A percentile compares a stretch with the other conserved stretches of the same genome.
phyloP scores from a whole-genome alignment of 2,797 vertebrate genomes.

The Alauda arvensis region DNA sequence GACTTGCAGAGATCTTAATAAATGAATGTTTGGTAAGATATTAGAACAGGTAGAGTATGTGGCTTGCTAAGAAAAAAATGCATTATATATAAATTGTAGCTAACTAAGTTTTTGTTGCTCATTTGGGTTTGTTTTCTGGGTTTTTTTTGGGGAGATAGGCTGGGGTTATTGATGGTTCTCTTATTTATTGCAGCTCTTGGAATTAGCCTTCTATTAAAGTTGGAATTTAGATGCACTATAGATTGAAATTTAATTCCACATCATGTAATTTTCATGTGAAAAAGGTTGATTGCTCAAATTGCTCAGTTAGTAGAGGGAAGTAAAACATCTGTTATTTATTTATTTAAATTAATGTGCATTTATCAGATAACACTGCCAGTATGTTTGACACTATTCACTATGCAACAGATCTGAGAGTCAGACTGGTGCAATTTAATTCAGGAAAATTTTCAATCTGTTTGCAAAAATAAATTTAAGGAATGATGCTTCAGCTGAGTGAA shows the following conservation, averaged over 20 bases:
- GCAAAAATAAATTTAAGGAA: background rate
- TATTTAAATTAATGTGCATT: conserved; percentile 36
- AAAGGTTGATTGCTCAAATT: conserved; percentile 28
- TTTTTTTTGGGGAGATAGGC: rapidly evolving
- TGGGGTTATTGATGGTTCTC: background rate
- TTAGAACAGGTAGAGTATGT: background rate
- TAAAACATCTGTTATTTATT: conserved; percentile 19
- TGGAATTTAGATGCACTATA: background rate
- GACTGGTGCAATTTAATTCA: background rate
- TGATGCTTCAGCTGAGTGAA: background rate
- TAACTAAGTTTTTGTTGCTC: background rate
- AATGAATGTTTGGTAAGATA: background rate
- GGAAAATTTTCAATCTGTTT: background rate
- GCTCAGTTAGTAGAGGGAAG: background rate
- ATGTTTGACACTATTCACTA: background rate
- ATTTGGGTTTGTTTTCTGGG: background rate
- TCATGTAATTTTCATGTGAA: conserved; percentile 24
- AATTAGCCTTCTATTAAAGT: background rate
- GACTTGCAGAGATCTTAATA: background rate
- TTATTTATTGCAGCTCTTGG: background rate
- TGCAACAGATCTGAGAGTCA: background rate
- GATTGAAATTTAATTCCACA: conserved; percentile 42
- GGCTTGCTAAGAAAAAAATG: background rate
- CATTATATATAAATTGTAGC: background rate
- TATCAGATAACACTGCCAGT: background rate